phyloP scores from a whole-genome alignment of 2,113 vertebrate species.

The Dinomys branickii region DNA sequence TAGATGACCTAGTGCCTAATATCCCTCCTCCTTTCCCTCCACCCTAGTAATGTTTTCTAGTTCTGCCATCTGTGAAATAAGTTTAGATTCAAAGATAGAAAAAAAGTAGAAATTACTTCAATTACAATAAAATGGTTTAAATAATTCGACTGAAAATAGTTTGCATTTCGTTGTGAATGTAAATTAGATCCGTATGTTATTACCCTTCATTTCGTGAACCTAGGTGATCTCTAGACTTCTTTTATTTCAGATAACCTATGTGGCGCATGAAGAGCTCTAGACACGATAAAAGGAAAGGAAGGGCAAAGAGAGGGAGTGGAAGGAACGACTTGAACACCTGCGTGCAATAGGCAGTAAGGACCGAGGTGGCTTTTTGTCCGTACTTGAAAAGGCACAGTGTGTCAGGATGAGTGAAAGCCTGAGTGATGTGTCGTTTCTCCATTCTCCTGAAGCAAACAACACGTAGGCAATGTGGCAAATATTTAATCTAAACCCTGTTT shows the following conservation, averaged over 20 bases:
- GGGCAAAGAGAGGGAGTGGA: neutral
- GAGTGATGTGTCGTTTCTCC: conserved; percentile 12
- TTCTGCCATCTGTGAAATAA: neutral
- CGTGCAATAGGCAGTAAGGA: neutral
- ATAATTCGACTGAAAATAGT: neutral
- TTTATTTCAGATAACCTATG: neutral
- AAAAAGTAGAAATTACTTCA: neutral
- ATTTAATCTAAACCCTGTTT: conserved; percentile 78
- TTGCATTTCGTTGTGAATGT: neutral
- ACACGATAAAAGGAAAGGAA: neutral
- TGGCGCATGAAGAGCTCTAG: neutral
- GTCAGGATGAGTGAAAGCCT: conserved; percentile 18
- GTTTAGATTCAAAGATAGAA: conserved; percentile 1
- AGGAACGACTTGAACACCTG: neutral
- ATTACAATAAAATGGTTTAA: conserved; percentile 1
- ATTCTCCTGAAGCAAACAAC: conserved; percentile 60
- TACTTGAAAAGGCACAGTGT: neutral
- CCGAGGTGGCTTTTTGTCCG: neutral
- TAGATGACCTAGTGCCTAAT: neutral
- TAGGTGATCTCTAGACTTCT: neutral
- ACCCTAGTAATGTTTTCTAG: neutral
- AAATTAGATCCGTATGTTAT: neutral
- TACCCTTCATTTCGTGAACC: neutral
- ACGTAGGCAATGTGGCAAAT: conserved; percentile 54
- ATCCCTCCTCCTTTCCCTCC: neutral